Base-by-base conservation (phyloP, 1,140 invertebrate species). In the Saccostrea glomerata region DNA sequence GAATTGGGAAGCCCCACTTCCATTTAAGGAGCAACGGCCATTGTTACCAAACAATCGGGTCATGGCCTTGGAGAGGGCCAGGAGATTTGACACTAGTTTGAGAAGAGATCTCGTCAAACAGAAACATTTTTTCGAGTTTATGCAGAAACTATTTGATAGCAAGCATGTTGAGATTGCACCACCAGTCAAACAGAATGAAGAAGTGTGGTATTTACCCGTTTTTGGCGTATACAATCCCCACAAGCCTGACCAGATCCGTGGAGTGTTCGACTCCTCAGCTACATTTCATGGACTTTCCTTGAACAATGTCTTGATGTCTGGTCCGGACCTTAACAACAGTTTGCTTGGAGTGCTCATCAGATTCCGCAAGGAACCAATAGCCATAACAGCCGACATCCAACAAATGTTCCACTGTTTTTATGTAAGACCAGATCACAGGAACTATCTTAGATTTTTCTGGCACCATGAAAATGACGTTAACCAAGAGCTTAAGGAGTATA, bases 291-390 rank as follows among this genome's bases (percentile, higher is more conserved):
- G n/a, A n/a, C n/a, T n/a, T n/a, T n/a, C n/a, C n/a, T n/a, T n/a
- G n/a, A n/a, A n/a, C n/a, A 17, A 7, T 7, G 55, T 6, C 6
- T 6, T 56, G 55, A 56, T 56, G 55, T 56, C 55, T 56, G 55
- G 55, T 56, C 95, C 95, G 23, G 93, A 93, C 84, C 56, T 96
- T 0, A 95, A 95, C 90, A 92, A 73, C 82, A 90, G 83, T 84
- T 60, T 92, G 20, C 20, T 91, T 0, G 91, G 87, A 3, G 90
- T 92, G 7, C 82, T 93, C 7, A 63, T 84, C 13, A 84, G 54
- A 56, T 84, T 84, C 23, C 40, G 83, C 7, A 84, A 47, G 83
- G 54, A 84, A 15, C 30, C n/a, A 25, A 30, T 84, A 25, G 83
- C 83, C 15, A 58, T 84, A 54, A 54, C 83, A 25, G 83, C 47